Conservation (phyloP, 2,797 vertebrate genomes). For the Leucoraja ocellata region DNA sequence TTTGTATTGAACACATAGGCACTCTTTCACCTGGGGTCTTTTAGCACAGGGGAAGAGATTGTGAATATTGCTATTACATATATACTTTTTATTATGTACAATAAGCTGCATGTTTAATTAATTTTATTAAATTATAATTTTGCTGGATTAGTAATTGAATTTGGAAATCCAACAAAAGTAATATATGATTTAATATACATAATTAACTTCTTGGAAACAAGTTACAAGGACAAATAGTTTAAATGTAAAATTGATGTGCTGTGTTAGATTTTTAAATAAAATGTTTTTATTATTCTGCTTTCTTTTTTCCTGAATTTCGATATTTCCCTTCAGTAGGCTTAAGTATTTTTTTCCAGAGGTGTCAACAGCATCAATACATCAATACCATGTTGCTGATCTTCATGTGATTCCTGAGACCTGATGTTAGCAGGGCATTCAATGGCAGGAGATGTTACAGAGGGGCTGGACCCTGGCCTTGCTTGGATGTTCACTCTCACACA, state of each 20-base stretch:
- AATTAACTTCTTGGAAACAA: neutral
- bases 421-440: neutral
- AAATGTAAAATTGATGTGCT: neutral
- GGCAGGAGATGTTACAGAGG: neutral
- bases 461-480: neutral
- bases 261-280: neutral
- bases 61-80: neutral
- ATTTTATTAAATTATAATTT: constrained; percentile 1
- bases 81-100: neutral
- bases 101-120: neutral
- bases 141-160: constrained; percentile 8
- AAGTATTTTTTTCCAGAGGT: neutral
- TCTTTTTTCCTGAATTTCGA: neutral
- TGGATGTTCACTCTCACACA: neutral
- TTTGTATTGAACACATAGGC: neutral
- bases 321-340: neutral
- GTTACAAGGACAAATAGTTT: neutral
- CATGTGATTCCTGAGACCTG: neutral
- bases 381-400: neutral
- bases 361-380: neutral
- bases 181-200: neutral
- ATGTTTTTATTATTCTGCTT: neutral
- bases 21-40: neutral
- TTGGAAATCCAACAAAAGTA: neutral
- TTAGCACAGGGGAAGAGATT: neutral